Evolutionary conservation across 2,888 invertebrate species (phyloP), one percentile per base, ranked within the genome.

Genomic region (Selenia dentaria): DNA sequence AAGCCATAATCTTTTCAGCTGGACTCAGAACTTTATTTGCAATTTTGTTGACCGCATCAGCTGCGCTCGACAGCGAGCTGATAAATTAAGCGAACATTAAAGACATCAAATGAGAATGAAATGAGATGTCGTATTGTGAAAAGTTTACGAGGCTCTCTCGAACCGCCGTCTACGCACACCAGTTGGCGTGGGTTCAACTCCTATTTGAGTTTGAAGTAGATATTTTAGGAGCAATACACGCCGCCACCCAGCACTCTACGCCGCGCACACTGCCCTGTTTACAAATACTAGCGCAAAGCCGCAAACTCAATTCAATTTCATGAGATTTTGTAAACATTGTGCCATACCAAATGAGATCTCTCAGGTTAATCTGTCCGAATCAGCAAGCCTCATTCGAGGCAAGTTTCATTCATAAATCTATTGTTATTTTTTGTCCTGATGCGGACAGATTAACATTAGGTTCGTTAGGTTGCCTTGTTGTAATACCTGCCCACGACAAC

Each of bases 101-200:
- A 81, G 72, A 79, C 66, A 74, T 70, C 74, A 75, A 22, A 71
- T 74, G 67, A 56, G 70, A 74, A 79, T 85, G 80, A 85, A 85
- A 83, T 74, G 70, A 78, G 74, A 77, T 74, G 82, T 84, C 83
- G 74, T 86, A 81, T 78, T 79, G 74, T 83, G 79, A 83, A 78
- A 80, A 84, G 77, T 85, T 86, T 86, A 87, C 75, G 85, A 83
- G 78, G 67, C 63, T 63, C 58, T 62, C 68, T 76, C 79, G 78
- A 81, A 77, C 70, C 81, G 80, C 79, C 73, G 85, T 87, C 88
- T 87, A 82, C 88, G 82, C 83, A 84, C 82, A 79, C 83, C 81
- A 83, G 74, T 88, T 89, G 89, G 89, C 89, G 71, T 70, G 74
- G 74, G 67, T 83, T 88, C 88, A 88, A 90, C 79, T 87, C 86